Base-by-base conservation (phyloP, 2,797 vertebrate genomes). In the Octomys mimax region DNA sequence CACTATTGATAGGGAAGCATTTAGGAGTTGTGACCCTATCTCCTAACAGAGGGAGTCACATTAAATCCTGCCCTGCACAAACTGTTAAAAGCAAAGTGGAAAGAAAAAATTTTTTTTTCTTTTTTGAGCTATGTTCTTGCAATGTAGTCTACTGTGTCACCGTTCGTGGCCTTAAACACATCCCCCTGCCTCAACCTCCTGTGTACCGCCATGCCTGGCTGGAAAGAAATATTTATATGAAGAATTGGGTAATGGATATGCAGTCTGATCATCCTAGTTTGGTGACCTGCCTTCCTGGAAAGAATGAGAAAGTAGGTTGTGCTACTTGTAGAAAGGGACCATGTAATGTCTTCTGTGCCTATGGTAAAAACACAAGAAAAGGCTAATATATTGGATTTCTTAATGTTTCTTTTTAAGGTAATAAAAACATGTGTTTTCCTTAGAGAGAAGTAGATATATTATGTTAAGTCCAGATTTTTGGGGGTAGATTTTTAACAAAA, bases 381-480 rank as follows among this genome's bases (percentile, higher is more conserved):
- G 52, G 39, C 64, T 71, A 78, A 31, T 82, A 62, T 82, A 88
- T 71, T 31, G 77, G 12, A 57, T 87, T 89, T 86, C 78, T 92
- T 46, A 36, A 80, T n/a, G 19, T 71, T 39, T 42, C 22, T 46
- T 75, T 95, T 87, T 70, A 62, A 68, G 18, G 22, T 73, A 87
- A 91, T 91, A 59, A 59, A 61, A 87, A 26, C 42, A 77, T 46
- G 7, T 14, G 36, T 79, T 73, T 95, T 94, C 59, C 14, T 80
- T 87, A 87, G 64, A 11, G 54, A 84, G 71, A 91, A 82, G 33
- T 66, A 87, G 71, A 66, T 94, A 6, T 49, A 19, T 78, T 94
- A 28, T 78, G 28, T 78, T 78, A 83, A 71, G 33, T 87, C 89
- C 39, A 54, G 13, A 62, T 66, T 94, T 92, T 89, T 92, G 42